phyloP scores from a whole-genome alignment of 2,113 vertebrate species.

The Casuarius casuarius region DNA sequence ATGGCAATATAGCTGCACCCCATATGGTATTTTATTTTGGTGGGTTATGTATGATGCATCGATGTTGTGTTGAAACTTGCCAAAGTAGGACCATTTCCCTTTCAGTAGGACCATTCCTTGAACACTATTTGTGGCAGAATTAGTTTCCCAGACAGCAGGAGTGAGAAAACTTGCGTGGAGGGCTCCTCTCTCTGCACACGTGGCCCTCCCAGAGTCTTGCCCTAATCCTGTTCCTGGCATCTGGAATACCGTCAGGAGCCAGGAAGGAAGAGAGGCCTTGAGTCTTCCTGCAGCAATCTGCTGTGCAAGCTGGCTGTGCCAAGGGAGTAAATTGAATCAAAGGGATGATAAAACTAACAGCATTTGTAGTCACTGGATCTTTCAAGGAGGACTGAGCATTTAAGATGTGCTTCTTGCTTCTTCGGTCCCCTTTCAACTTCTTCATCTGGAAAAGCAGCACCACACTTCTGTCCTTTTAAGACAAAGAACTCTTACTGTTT shows the following conservation, averaged over 20 bases:
- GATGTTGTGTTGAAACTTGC: no score
- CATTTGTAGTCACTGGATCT: background rate
- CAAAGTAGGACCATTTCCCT: background rate
- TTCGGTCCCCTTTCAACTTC: background rate
- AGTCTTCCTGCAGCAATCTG: background rate
- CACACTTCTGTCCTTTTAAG: background rate
- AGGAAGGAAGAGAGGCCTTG: background rate
- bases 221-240: accelerated
- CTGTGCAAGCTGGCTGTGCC: background rate
- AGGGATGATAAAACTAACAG: background rate
- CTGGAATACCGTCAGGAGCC: background rate
- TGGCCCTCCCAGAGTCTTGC: background rate
- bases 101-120: no score
- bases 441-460: background rate
- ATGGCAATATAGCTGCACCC: background rate
- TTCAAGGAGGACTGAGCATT: background rate
- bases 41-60: background rate
- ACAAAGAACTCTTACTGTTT: background rate
- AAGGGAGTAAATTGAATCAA: background rate
- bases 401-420: background rate
- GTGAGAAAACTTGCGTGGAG: background rate
- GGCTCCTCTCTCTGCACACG: accelerated
- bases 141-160: background rate
- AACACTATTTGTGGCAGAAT: background rate
- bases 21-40: background rate